Conservation (phyloP, 2,888 invertebrate genomes). For the Lissonota sp. region DNA sequence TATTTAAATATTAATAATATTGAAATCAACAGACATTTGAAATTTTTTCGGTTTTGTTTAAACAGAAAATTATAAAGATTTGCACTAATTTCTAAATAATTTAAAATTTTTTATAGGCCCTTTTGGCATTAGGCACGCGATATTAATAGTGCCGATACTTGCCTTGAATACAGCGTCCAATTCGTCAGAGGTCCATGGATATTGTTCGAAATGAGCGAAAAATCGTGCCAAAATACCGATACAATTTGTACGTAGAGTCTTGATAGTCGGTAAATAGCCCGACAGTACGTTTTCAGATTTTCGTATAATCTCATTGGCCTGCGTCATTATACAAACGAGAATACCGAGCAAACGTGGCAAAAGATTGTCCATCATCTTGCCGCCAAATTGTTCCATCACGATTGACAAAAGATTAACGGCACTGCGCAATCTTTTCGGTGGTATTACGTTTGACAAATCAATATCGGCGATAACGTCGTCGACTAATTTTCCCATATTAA, state of each 20-base stretch:
- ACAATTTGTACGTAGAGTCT: slow-evolving; percentile 87
- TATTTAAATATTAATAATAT: too few relatives aligned
- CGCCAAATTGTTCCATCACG: slow-evolving; percentile 92
- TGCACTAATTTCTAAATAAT: too few relatives aligned
- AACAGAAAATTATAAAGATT: too few relatives aligned
- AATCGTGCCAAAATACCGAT: slow-evolving; percentile 89
- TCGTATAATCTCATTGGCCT: slow-evolving; percentile 87
- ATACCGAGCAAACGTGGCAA: slow-evolving; percentile 90
- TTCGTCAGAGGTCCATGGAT: slow-evolving; percentile 89
- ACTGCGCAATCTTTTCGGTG: slow-evolving; percentile 89
- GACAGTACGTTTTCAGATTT: slow-evolving; percentile 86
- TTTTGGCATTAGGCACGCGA: too few relatives aligned
- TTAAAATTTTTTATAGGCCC: too few relatives aligned
- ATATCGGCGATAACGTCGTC: slow-evolving; percentile 76
- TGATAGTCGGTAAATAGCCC: slow-evolving; percentile 88
- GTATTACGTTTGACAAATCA: slow-evolving; percentile 83
- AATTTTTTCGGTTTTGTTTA: too few relatives aligned
- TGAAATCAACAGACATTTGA: too few relatives aligned
- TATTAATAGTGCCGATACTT: too few relatives aligned
- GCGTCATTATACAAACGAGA: slow-evolving; percentile 88
- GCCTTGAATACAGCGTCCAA: slow-evolving; percentile 91
- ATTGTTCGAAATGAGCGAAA: slow-evolving; percentile 92
- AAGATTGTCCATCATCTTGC: slow-evolving; percentile 88
- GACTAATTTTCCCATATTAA: slow-evolving; percentile 76
- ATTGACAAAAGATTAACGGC: slow-evolving; percentile 90